Percentiles rank a stretch among this genome's conserved stretches.
Conservation (phyloP, 2,113 vertebrate genomes). For the Limanda limanda region DNA sequence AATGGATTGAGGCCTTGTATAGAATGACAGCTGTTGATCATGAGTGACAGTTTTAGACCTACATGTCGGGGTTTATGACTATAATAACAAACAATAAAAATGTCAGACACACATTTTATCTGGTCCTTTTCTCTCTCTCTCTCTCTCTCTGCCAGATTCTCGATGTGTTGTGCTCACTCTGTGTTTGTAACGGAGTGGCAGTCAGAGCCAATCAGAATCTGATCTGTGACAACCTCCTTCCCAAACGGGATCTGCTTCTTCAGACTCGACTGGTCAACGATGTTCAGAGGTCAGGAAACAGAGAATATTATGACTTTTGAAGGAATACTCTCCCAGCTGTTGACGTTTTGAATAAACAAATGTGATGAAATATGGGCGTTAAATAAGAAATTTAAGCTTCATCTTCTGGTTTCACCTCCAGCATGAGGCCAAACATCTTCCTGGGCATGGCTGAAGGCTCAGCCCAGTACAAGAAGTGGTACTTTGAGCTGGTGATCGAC, state of each 20-base stretch:
- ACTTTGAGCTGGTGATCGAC: slow-evolving; percentile 96
- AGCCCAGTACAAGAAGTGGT: slow-evolving; percentile 98
- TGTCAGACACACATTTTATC: not conserved
- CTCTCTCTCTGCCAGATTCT: slow-evolving; percentile 85
- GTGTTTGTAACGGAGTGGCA: slow-evolving; percentile 96
- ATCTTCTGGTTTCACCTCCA: slow-evolving; percentile 64
- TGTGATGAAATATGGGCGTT: not conserved
- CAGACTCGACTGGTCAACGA: slow-evolving; percentile 95
- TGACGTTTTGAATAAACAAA: no score
- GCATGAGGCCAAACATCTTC: slow-evolving; percentile 96
- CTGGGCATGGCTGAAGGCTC: slow-evolving; percentile 94
- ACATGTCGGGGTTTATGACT: not conserved
- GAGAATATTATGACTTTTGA: not conserved
- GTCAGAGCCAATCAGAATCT: slow-evolving; percentile 97
- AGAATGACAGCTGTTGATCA: no score
- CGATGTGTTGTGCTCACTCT: slow-evolving; percentile 94
- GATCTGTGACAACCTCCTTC: slow-evolving; percentile 95
- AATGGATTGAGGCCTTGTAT: no score
- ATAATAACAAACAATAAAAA: not conserved
- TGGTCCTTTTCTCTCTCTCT: not conserved
- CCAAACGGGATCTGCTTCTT: slow-evolving; percentile 92
- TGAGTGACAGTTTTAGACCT: no score
- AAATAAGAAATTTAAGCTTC: not conserved
- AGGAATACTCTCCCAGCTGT: no score
- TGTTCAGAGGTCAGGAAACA: slow-evolving; percentile 90